Percentiles rank a stretch among this genome's conserved stretches.
phyloP scores from a whole-genome alignment of 2,888 invertebrate genomes.

The Oscheius sp. region DNA sequence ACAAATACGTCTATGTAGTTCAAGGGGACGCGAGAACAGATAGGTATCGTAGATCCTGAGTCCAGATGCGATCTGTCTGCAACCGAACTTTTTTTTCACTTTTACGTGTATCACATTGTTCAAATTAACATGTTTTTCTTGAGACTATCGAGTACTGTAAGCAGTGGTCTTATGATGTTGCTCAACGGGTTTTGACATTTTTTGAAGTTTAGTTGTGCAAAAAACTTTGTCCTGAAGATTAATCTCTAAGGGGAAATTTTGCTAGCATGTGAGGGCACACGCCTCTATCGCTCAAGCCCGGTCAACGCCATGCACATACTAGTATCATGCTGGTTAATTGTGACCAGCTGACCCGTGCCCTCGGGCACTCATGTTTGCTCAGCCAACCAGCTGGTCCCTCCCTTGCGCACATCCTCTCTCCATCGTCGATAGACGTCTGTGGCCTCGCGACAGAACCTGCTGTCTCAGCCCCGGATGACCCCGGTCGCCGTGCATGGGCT shows the following conservation, averaged over 20 bases:
- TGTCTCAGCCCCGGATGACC: slow-evolving; percentile 37
- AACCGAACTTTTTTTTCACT: not conserved
- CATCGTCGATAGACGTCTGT: slow-evolving; percentile 33
- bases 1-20: slow-evolving; percentile 12
- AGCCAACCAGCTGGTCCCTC: slow-evolving; percentile 35
- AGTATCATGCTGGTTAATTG: slow-evolving; percentile 34
- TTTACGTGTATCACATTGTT: not conserved
- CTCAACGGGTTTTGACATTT: too few species aligned
- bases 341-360: slow-evolving; percentile 40
- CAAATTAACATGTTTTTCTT: too few species aligned
- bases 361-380: slow-evolving; percentile 38
- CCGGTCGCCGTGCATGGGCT: slow-evolving; percentile 36
- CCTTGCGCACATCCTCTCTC: slow-evolving; percentile 35
- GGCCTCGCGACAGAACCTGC: slow-evolving; percentile 24
- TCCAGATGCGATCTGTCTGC: slow-evolving; percentile 5
- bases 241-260: too few species aligned
- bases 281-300: not conserved
- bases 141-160: too few species aligned
- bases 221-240: too few species aligned
- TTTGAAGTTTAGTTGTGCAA: too few species aligned
- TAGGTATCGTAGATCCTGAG: slow-evolving; percentile 28
- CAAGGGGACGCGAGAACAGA: slow-evolving; percentile 11
- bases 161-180: too few species aligned
- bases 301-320: slow-evolving; percentile 18
- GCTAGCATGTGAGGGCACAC: too few species aligned